Evolutionary conservation across 1,140 invertebrate species (phyloP).

Genomic region (Caenorhabditis tropicalis): DNA sequence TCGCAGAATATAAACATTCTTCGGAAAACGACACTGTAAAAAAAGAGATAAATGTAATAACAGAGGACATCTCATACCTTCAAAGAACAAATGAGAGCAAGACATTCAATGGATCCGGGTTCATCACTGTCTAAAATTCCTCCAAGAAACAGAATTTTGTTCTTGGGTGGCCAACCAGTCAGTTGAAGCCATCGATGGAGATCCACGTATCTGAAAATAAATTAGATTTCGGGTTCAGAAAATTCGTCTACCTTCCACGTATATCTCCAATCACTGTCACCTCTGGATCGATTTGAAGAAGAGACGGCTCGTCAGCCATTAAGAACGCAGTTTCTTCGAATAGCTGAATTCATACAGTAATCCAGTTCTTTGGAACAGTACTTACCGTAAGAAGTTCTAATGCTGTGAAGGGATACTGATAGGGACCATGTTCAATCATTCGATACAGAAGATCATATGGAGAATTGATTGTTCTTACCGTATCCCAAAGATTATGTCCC

Average conservation of each 20-base stretch:
- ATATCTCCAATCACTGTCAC: conserved; percentile 44
- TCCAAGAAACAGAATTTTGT: conserved; percentile 46
- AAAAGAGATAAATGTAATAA: too few species aligned
- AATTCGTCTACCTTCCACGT: conserved; percentile 6
- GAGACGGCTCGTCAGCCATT: conserved; percentile 26
- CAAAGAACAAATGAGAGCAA: conserved; percentile 46
- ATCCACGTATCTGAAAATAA: conserved; percentile 42
- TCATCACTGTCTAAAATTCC: conserved; percentile 39
- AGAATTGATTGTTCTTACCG: not conserved
- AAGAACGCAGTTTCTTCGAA: conserved; percentile 38
- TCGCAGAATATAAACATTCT: conserved; percentile 46
- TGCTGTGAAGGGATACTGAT: conserved; percentile 35
- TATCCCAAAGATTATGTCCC: not conserved
- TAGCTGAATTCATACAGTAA: not conserved
- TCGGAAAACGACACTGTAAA: conserved; percentile 48
- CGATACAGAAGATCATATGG: conserved; percentile 41
- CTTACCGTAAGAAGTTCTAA: conserved; percentile 29
- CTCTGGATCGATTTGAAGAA: conserved; percentile 14
- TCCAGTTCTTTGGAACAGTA: not conserved
- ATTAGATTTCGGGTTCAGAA: not conserved
- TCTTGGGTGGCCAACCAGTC: conserved; percentile 48
- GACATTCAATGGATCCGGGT: conserved; percentile 42
- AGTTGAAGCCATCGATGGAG: conserved; percentile 42
- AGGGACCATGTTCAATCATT: conserved; percentile 51
- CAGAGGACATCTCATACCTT: conserved; percentile 6